Conservation (phyloP, 2,113 vertebrate species). For the Cichladusa arquata region DNA sequence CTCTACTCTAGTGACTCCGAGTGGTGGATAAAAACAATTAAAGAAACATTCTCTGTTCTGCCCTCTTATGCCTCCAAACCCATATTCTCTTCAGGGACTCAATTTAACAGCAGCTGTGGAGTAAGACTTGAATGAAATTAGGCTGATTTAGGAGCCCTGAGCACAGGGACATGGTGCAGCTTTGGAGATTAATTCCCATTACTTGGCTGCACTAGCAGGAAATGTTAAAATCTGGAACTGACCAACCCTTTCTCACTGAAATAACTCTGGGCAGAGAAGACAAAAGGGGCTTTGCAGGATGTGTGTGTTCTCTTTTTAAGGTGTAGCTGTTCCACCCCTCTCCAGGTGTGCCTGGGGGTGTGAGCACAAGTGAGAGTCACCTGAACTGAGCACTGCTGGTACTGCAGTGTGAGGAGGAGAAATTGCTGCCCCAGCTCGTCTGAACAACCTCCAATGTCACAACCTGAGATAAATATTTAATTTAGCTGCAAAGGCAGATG, state of each 20-base stretch:
- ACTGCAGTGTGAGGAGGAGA: not conserved
- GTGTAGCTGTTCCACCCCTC: not conserved
- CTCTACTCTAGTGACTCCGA: constrained; percentile 21
- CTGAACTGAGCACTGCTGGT: not conserved
- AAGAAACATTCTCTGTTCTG: constrained; percentile 33
- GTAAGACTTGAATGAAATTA: constrained; percentile 26
- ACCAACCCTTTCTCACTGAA: not conserved
- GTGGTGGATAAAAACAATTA: constrained; percentile 46
- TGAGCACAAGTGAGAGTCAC: not conserved
- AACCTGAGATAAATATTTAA: not conserved
- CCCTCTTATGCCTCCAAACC: constrained; percentile 33
- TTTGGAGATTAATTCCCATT: not conserved
- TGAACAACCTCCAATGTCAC: not conserved
- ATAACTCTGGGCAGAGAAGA: not conserved
- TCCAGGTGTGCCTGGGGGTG: not conserved
- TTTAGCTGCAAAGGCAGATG: not conserved
- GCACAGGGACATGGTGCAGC: not conserved
- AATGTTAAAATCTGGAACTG: not conserved
- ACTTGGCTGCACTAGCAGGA: not conserved
- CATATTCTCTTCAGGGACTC: constrained; percentile 20
- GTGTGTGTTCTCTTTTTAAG: not conserved
- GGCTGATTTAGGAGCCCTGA: constrained; percentile 21
- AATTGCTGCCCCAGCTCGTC: not conserved
- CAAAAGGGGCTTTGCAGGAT: not conserved
- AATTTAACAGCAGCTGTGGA: constrained; percentile 39